Evolutionary conservation across 2,797 vertebrate species (phyloP), one percentile per base, ranked within the genome.

Genomic region (Microctenopoma stevenorrisi): DNA sequence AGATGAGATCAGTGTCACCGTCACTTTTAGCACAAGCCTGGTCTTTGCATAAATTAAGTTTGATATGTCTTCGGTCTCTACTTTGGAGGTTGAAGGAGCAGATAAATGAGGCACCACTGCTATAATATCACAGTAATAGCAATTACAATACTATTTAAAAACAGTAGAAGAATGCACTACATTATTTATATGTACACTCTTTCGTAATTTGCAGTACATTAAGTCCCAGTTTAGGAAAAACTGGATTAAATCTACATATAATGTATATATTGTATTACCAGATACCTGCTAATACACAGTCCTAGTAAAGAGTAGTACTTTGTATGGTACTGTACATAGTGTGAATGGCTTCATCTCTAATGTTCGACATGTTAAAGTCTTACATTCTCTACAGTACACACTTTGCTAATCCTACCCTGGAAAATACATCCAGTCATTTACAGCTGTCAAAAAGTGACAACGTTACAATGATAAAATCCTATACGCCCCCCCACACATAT

Each of bases 1-100:
- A 43, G 59, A 80, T 60, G 58, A 84, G 75, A 62, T 68, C 68
- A 84, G 83, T 40, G 49, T 40, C 28, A 5, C 52, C 30, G 67
- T 60, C 40, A 38, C 42, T n/a, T 70, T 63, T 65, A 83, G 66
- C 26, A 67, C 82, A 64, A 54, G 60, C 40, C 26, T 9, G 26
- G 44, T 78, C 64, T 72, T 56, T 57, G 63, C 58, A 74, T 74
- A 47, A 72, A 73, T 77, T 61, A 64, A n/a, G n/a, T 33, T 60
- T 30, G 22, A 64, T 75, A 79, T 47, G 48, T 64, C 65, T 62
- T 64, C 26, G 3, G 50, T 33, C 30, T 79, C 66, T 76, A 10
- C 30, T 63, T 58, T 28, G 11, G 37, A 81, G 76, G 56, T 64
- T 30, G 59, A 71, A 40, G 33, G 55, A 60, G 53, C 64, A 74